These are phyloP conservation scores for Spea multiplicata DNA, from an alignment of 2,113 vertebrate species.

Conservation along the genomic window DNA sequence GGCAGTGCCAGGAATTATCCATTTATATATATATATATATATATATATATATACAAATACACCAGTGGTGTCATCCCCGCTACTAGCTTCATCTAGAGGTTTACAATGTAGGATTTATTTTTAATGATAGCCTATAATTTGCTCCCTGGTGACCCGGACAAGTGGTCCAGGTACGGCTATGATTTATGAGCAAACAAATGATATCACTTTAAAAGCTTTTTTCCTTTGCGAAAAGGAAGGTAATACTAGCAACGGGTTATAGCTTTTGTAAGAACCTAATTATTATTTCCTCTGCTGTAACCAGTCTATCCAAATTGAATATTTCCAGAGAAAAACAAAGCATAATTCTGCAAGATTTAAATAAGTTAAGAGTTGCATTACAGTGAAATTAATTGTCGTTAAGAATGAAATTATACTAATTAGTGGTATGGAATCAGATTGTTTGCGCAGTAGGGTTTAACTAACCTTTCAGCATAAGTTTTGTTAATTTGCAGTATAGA, in stretches of 20 bases:
- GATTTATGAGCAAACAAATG: constrained; percentile 10
- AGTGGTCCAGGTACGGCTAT: background rate
- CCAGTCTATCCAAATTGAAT: background rate
- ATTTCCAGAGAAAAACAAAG: background rate
- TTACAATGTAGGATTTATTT: background rate
- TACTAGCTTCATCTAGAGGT: too few species aligned
- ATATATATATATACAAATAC: too few species aligned
- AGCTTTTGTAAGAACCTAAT: constrained; percentile 3
- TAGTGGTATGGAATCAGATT: constrained; percentile 4
- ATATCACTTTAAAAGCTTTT: constrained; percentile 15
- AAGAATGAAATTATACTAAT: background rate
- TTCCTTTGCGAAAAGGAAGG: background rate
- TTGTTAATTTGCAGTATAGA: background rate
- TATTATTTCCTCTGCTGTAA: background rate
- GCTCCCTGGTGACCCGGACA: background rate
- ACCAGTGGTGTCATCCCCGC: too few species aligned
- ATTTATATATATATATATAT: too few species aligned
- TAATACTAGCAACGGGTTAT: background rate
- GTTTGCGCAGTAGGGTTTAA: constrained; percentile 1
- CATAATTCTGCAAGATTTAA: background rate
- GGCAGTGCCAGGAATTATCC: too few species aligned
- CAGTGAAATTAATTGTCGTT: background rate
- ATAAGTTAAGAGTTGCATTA: background rate
- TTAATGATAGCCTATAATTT: background rate
- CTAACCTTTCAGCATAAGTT: constrained; percentile 16